phyloP scores from a whole-genome alignment of 37 sponge, comb jelly and placozoan species.

The Theonella swinhoei region DNA sequence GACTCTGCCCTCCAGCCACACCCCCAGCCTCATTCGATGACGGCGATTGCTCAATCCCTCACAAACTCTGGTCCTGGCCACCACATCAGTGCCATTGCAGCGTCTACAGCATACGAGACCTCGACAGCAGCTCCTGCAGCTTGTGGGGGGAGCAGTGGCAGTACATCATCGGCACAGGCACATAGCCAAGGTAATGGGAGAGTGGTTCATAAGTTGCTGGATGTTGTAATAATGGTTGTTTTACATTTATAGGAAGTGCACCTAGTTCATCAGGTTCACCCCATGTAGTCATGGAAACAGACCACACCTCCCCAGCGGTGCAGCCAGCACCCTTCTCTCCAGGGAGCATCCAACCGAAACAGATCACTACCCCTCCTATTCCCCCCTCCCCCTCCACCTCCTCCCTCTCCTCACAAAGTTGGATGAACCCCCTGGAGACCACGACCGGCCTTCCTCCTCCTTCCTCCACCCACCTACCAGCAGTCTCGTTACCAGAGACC shows the following conservation, averaged over 20 bases:
- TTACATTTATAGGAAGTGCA: not conserved
- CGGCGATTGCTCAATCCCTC: not conserved
- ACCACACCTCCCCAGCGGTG: not conserved
- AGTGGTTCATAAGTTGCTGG: not conserved
- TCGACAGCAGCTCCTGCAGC: not conserved
- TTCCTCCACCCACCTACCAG: not conserved
- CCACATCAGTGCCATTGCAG: not conserved
- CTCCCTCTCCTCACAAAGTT: not conserved
- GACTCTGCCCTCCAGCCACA: slow-evolving; percentile 22
- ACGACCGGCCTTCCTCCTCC: not conserved
- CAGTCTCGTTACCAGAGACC: not conserved
- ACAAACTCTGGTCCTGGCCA: not conserved
- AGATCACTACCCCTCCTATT: not conserved
- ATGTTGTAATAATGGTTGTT: not conserved
- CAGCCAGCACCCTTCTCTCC: not conserved
- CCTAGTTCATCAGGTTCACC: not conserved
- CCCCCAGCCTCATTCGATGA: not conserved
- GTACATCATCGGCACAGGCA: not conserved
- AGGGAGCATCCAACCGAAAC: not conserved
- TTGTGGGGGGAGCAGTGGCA: not conserved
- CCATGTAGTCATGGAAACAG: not conserved
- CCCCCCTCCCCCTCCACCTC: slow-evolving; percentile 11
- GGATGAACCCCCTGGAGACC: not conserved
- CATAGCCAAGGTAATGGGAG: not conserved
- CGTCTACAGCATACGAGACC: not conserved